Evolutionary conservation across 2,113 vertebrate genomes (phyloP), one percentile per base, ranked within the genome.

Genomic region (Carassius auratus): DNA sequence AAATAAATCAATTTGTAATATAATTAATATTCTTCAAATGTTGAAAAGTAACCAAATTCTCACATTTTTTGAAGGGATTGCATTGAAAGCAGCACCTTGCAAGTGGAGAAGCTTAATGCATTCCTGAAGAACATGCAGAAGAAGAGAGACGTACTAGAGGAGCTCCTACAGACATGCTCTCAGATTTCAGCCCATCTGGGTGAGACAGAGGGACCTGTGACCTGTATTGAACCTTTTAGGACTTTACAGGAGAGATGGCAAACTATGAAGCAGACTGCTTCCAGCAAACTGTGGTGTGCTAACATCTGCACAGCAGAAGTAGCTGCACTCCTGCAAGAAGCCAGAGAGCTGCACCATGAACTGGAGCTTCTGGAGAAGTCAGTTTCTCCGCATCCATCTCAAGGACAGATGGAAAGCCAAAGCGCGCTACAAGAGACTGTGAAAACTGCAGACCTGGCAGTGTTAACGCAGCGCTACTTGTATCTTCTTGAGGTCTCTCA

Each of bases 171-270:
- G 0, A 85, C 94, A 57, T 95, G 96, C 86, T 88, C 93, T 87
- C 92, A 88, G 69, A 80, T 98, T 36, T 95, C 95, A 3, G 71
- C 76, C 30, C 92, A 90, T 57, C 87, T 97, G 91, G 93, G 90
- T 0, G 89, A 92, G 15, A 92, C 93, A 80, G 97, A 97, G 81
- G 95, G 94, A 84, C 95, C 94, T 26, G 90, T 96, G 33, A 90
- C 92, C 1, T 93, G 96, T 0, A 90, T 95, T 17, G 95, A 93
- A 85, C 96, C 96, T 19, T 91, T 97, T 55, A 93, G 90, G 86
- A 93, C 95, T 7, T 92, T 97, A 71, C 95, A 96, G 83, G 92
- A 92, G 30, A 91, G 94, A 78, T 97, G 96, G 96, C 94, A 94
- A 71, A 94, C 94, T 33, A 86, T 95, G 17, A 94, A 96, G 26